phyloP scores from a whole-genome alignment of 1,140 invertebrate genomes.

The Pseudomyrmex gracilis region DNA sequence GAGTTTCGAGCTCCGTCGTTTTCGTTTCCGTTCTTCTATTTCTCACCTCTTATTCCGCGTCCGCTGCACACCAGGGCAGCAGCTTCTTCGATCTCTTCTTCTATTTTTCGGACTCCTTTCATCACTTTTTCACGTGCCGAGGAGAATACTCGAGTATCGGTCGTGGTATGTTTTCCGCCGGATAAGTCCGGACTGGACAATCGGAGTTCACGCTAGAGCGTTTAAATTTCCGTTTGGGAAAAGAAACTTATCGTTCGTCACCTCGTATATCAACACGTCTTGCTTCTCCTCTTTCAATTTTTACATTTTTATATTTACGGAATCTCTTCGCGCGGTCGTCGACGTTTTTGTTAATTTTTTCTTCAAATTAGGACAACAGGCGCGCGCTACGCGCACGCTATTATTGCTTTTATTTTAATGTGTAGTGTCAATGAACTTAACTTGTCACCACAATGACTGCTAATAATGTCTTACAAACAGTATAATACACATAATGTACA shows the following conservation, averaged over 20 bases:
- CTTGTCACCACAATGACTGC: too few species aligned
- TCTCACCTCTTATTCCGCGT: slow-evolving; percentile 43
- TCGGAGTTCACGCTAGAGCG: background rate
- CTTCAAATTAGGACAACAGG: too few species aligned
- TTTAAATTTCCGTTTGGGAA: slow-evolving; percentile 25
- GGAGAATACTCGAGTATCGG: slow-evolving; percentile 49
- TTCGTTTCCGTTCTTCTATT: slow-evolving; percentile 57
- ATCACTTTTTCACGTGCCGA: slow-evolving; percentile 39
- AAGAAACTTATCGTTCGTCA: background rate
- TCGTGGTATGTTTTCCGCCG: slow-evolving; percentile 24
- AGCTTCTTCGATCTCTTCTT: background rate
- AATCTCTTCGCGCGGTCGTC: background rate
- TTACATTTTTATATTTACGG: background rate
- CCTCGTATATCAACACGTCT: background rate
- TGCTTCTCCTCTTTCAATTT: background rate
- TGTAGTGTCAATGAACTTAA: too few species aligned
- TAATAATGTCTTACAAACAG: too few species aligned
- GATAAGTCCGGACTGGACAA: slow-evolving; percentile 30
- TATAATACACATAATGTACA: too few species aligned
- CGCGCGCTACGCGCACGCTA: too few species aligned
- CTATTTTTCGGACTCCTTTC: slow-evolving; percentile 53
- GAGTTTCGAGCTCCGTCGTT: slow-evolving; percentile 27
- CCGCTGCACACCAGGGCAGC: background rate
- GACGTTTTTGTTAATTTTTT: background rate
- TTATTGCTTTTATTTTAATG: too few species aligned